phyloP scores from a whole-genome alignment of 2,113 vertebrate species.

The Casuarius casuarius region DNA sequence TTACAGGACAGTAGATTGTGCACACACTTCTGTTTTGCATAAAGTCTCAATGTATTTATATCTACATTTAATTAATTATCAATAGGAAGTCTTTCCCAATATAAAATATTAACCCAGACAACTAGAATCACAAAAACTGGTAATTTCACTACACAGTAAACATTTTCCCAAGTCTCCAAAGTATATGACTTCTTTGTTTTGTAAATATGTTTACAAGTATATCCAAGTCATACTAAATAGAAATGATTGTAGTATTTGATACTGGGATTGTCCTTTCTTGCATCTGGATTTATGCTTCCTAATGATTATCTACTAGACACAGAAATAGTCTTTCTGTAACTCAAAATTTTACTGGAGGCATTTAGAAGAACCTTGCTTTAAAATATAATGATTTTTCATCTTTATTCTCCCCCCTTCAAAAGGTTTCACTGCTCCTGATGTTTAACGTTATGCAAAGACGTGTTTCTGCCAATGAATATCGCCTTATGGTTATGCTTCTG shows the following conservation, averaged over 20 bases:
- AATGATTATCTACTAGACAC: conserved; percentile 85
- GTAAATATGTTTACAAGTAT: conserved; percentile 76
- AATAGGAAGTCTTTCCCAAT: neutral
- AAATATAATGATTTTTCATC: conserved; percentile 88
- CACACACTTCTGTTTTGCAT: neutral
- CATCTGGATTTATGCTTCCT: conserved; percentile 78
- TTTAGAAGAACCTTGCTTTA: conserved; percentile 84
- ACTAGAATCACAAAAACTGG: neutral
- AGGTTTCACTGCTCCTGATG: conserved; percentile 84
- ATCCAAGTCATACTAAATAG: conserved; percentile 65
- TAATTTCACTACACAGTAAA: conserved; percentile 44
- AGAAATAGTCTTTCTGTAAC: conserved; percentile 82
- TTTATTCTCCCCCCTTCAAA: conserved; percentile 89
- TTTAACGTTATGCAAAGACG: conserved; percentile 85
- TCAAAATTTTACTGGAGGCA: conserved; percentile 83
- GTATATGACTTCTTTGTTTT: conserved; percentile 74
- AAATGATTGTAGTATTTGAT: conserved; percentile 73
- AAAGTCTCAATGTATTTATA: neutral
- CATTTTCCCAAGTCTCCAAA: conserved; percentile 49
- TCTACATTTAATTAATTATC: neutral
- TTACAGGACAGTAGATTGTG: neutral
- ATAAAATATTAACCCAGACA: conserved; percentile 25
- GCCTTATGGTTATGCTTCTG: conserved; percentile 88
- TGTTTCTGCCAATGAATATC: conserved; percentile 88
- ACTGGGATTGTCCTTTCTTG: conserved; percentile 74